Percentiles rank a stretch among this genome's conserved stretches.
phyloP scores from a whole-genome alignment of 2,888 invertebrate species.

The Athalia rosae region DNA sequence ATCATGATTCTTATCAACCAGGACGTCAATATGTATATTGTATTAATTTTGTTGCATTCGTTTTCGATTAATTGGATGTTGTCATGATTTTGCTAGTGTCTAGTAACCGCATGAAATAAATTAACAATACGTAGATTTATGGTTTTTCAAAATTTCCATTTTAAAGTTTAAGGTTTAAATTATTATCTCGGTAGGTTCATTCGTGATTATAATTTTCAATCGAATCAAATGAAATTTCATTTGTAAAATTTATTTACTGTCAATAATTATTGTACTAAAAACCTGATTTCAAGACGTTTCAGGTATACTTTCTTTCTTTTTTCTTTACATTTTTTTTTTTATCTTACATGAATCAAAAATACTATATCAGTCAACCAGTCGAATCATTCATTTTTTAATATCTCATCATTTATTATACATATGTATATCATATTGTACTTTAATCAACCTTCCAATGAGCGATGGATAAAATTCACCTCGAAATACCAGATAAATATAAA shows the following conservation, averaged over 20 bases:
- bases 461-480: too few relatives aligned
- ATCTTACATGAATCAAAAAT: too few relatives aligned
- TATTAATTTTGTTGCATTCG: slow-evolving; percentile 63
- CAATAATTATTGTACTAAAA: neutral
- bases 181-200: slow-evolving; percentile 4
- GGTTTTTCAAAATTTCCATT: slow-evolving; percentile 41
- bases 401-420: too few relatives aligned
- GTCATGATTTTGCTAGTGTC: slow-evolving; percentile 68
- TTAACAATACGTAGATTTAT: slow-evolving; percentile 54
- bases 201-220: slow-evolving; percentile 14
- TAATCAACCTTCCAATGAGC: too few relatives aligned
- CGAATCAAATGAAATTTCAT: too few relatives aligned
- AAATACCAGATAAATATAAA: too few relatives aligned
- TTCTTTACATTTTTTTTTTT: too few relatives aligned
- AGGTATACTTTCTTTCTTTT: neutral
- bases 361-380: too few relatives aligned
- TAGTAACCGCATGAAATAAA: slow-evolving; percentile 68
- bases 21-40: slow-evolving; percentile 14
- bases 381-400: too few relatives aligned
- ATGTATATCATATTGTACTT: too few relatives aligned
- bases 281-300: neutral
- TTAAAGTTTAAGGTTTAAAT: slow-evolving; percentile 17
- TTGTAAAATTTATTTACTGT: neutral
- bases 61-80: slow-evolving; percentile 68
- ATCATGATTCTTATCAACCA: neutral